phyloP scores from a whole-genome alignment of 2,888 invertebrate genomes.

The Idaea biselata region DNA sequence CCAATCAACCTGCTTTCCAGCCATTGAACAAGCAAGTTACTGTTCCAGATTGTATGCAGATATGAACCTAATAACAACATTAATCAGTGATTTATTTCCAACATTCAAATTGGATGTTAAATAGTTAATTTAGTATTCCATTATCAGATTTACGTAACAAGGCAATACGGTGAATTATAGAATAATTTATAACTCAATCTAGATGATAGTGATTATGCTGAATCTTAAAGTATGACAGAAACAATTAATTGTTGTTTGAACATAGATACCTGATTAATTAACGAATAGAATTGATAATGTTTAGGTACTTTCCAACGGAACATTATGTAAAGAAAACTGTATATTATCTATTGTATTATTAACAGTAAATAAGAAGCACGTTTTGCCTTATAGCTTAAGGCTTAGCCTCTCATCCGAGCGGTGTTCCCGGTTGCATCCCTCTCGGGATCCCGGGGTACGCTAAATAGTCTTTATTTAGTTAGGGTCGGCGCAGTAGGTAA shows the following conservation, averaged over 20 bases:
- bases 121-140: slow-evolving; percentile 25
- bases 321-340: no score
- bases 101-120: slow-evolving; percentile 25
- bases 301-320: no score
- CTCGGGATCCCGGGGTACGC: no score
- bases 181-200: slow-evolving; percentile 25
- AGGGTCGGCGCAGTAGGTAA: no score
- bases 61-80: slow-evolving; percentile 5
- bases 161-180: slow-evolving; percentile 18
- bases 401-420: no score
- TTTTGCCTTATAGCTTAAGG: no score
- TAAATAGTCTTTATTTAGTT: no score
- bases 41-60: not conserved
- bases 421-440: no score
- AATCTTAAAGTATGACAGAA: not conserved
- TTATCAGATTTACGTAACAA: slow-evolving; percentile 26
- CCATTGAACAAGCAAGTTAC: not conserved
- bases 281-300: not conserved
- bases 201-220: slow-evolving; percentile 17
- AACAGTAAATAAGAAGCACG: no score
- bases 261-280: not conserved
- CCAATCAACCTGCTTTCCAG: not conserved
- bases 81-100: slow-evolving; percentile 20
- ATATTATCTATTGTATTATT: no score
- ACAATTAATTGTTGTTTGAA: not conserved